These are phyloP conservation scores for Clarias platycephalus DNA, from an alignment of 2,797 vertebrate genomes.

Conservation along the genomic window DNA sequence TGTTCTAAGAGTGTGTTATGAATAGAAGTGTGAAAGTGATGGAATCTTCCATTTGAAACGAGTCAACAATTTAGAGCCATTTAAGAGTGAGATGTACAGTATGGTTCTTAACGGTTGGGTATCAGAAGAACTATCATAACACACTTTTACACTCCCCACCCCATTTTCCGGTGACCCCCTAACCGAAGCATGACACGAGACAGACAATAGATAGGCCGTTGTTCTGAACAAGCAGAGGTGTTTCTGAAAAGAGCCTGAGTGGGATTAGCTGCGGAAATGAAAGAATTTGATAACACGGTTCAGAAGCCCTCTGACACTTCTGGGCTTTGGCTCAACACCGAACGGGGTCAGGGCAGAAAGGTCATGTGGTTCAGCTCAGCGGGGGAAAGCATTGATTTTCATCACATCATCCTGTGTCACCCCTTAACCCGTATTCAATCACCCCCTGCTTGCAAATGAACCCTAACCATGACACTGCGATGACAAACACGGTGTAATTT, in stretches of 20 bases:
- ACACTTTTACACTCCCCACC: slow-evolving; percentile 55
- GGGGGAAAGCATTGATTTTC: slow-evolving; percentile 55
- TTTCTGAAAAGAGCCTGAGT: slow-evolving; percentile 61
- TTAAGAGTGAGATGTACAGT: slow-evolving; percentile 39
- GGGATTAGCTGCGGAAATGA: slow-evolving; percentile 68
- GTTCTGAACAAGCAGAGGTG: slow-evolving; percentile 42
- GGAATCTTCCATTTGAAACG: slow-evolving; percentile 44
- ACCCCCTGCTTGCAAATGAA: slow-evolving; percentile 53
- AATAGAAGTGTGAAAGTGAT: slow-evolving; percentile 14
- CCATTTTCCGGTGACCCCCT: slow-evolving; percentile 46
- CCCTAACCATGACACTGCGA: slow-evolving; percentile 50
- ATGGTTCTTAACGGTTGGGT: slow-evolving; percentile 1
- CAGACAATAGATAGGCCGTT: slow-evolving; percentile 60
- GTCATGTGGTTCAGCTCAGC: slow-evolving; percentile 51
- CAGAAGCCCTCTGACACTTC: slow-evolving; percentile 33
- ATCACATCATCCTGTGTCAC: slow-evolving; percentile 48
- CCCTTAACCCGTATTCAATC: slow-evolving; percentile 35
- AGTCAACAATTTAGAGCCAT: slow-evolving; percentile 57
- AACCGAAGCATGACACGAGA: slow-evolving; percentile 60
- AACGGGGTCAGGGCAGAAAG: slow-evolving; percentile 34
- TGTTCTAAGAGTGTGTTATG: not conserved
- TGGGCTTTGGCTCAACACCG: slow-evolving; percentile 39
- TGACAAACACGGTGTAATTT: slow-evolving; percentile 43
- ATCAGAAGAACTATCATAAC: slow-evolving; percentile 54
- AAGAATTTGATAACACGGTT: slow-evolving; percentile 55